Evolutionary conservation across 2,888 invertebrate genomes (phyloP), one percentile per base, ranked within the genome.

Genomic region (Sinhomidia bicolor): DNA sequence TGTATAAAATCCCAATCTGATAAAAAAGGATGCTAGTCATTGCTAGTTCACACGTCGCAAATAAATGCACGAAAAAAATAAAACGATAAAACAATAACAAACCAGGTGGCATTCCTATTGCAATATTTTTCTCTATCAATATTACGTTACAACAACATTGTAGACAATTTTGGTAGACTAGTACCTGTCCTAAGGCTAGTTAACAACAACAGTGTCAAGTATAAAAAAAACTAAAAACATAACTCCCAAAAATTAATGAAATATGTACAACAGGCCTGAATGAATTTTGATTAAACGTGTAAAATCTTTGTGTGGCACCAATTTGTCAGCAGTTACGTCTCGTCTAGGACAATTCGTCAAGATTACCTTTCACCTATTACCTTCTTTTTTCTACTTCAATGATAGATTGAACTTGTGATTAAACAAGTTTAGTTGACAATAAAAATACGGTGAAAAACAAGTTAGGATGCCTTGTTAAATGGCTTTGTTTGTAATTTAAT

Each of bases 361-460:
- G 17, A 78, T 54, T 12, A 78, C 47, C 41, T 68, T 41, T 41
- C 41, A 68, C 68, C 68, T 26, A n/a, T 20, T 57, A 57, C 54
- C 54, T 57, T 57, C n/a, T n/a, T 57, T 12, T 3, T 26, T 12
- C 29, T 26, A 26, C 41, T 20, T 68, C 41, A 41, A 10, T 20
- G 41, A 76, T n/a, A 41, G 41, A 41, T 9, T 20, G 12, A 36
- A 17, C 68, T 41, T 14, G 9, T 41, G 68, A 82, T 82, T 82
- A 68, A 68, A 82, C 82, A 51, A 82, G 82, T 82, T 82, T 47
- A 68, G 65, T 65, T 68, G 68, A 82, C 68, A 82, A 17, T 41
- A 68, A 41, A 68, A 79, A 32, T 51, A 41, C 20, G 32, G 20
- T 51, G 17, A 26, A 47, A 81, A 81, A 81, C 81, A 29, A 47